Conservation (phyloP, 2,888 invertebrate genomes). For the Phortica okadai region DNA sequence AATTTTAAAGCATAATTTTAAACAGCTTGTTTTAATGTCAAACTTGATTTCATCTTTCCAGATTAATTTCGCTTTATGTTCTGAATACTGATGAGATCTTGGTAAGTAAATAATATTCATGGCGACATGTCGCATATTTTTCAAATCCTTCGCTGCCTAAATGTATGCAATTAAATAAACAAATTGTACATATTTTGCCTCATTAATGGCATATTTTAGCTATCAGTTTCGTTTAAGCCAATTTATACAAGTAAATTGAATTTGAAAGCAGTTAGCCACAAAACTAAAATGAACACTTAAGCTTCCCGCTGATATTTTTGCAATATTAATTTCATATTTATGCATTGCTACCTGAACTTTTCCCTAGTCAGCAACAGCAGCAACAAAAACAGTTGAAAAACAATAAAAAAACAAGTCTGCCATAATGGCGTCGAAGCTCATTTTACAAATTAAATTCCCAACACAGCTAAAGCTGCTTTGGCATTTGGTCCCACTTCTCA, state of each 20-base stretch:
- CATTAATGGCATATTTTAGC: background rate
- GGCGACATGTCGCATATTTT: background rate
- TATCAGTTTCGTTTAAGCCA: constrained; percentile 14
- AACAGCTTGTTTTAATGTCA: background rate
- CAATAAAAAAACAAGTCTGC: constrained; percentile 1
- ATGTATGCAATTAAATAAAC: constrained; percentile 14
- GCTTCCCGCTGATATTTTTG: background rate
- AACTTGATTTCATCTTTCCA: too few species aligned
- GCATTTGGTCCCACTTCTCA: background rate
- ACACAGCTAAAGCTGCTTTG: background rate
- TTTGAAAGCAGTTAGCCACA: constrained; percentile 14
- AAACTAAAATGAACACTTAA: background rate
- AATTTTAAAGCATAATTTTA: background rate
- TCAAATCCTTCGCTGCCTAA: background rate
- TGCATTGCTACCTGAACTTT: constrained; percentile 17
- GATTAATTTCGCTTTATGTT: too few species aligned
- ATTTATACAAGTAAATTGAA: constrained; percentile 17
- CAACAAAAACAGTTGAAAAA: background rate
- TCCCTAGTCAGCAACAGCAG: background rate
- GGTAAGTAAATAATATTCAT: too few species aligned
- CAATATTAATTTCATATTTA: constrained; percentile 27
- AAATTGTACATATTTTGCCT: background rate
- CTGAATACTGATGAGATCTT: too few species aligned
- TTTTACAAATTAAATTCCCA: constrained; percentile 26
- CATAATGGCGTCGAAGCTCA: constrained; percentile 17